Percentiles rank a stretch among this genome's conserved stretches.
These are phyloP conservation scores for Amblyornis subalaris DNA, from an alignment of 2,113 vertebrate species.

Conservation along the genomic window DNA sequence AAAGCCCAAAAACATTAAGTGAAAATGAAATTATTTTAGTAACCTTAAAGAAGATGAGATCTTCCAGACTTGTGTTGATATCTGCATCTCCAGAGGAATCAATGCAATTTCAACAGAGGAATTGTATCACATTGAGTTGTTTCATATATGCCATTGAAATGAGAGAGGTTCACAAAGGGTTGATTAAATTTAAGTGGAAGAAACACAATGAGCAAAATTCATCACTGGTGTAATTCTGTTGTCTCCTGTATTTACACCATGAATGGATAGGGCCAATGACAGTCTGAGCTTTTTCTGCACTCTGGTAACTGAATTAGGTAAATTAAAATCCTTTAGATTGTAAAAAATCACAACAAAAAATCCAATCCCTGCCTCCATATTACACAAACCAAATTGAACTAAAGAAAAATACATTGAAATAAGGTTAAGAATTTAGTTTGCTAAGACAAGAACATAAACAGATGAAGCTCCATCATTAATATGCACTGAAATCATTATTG, in stretches of 20 bases:
- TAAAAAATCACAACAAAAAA: neutral
- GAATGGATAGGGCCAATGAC: conserved; percentile 2
- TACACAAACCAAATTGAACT: neutral
- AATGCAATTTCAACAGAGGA: conserved; percentile 70
- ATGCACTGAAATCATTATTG: neutral
- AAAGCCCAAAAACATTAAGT: conserved; percentile 49
- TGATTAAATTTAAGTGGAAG: conserved; percentile 61
- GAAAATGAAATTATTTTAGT: conserved; percentile 64
- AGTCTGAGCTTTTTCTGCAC: neutral
- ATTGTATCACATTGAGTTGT: conserved; percentile 66
- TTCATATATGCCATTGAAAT: conserved; percentile 63
- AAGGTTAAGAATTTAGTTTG: neutral
- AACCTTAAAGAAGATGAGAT: conserved; percentile 56
- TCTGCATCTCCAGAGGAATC: conserved; percentile 73
- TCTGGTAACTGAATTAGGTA: neutral
- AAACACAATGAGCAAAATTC: conserved; percentile 43
- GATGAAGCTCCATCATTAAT: neutral
- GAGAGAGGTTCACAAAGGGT: conserved; percentile 49
- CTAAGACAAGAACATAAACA: neutral
- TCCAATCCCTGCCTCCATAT: neutral
- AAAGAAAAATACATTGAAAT: neutral
- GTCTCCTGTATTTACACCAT: conserved; percentile 24
- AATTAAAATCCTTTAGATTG: neutral
- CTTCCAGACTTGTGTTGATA: conserved; percentile 50
- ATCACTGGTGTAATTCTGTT: conserved; percentile 10